phyloP scores from a whole-genome alignment of 2,888 invertebrate species.

The Sinodicranocentrus sp. region DNA sequence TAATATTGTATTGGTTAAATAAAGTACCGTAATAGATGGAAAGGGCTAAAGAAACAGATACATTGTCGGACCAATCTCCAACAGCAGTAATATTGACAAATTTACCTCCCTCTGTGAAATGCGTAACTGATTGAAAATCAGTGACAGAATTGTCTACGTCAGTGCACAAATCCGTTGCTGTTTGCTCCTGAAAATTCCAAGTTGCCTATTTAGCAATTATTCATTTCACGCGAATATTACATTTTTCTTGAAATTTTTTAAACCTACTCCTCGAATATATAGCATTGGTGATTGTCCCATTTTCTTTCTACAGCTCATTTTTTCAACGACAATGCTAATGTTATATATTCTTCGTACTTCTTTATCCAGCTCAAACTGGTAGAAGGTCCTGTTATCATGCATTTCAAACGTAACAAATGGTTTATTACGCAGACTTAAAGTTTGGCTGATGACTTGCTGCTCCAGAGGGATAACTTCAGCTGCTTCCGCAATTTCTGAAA shows the following conservation, averaged over 20 bases:
- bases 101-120: constrained; percentile 40
- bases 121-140: constrained; percentile 41
- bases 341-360: background rate
- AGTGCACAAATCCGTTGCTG: background rate
- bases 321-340: constrained; percentile 47
- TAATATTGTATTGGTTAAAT: background rate
- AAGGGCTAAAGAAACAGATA: constrained; percentile 33
- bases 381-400: constrained; percentile 18
- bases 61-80: constrained; percentile 38
- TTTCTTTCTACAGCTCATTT: constrained; percentile 22
- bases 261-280: constrained; percentile 12
- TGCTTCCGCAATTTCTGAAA: background rate
- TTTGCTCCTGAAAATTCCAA: background rate
- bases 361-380: constrained; percentile 15
- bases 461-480: background rate
- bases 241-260: background rate
- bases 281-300: background rate
- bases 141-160: constrained; percentile 19
- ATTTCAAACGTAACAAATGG: constrained; percentile 9
- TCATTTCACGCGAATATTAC: background rate
- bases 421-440: background rate
- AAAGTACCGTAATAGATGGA: constrained; percentile 59
- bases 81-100: constrained; percentile 8
- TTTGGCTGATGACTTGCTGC: background rate
- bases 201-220: background rate